phyloP scores from a whole-genome alignment of 64 coral and sea anemone species.

The Porites lutea region DNA sequence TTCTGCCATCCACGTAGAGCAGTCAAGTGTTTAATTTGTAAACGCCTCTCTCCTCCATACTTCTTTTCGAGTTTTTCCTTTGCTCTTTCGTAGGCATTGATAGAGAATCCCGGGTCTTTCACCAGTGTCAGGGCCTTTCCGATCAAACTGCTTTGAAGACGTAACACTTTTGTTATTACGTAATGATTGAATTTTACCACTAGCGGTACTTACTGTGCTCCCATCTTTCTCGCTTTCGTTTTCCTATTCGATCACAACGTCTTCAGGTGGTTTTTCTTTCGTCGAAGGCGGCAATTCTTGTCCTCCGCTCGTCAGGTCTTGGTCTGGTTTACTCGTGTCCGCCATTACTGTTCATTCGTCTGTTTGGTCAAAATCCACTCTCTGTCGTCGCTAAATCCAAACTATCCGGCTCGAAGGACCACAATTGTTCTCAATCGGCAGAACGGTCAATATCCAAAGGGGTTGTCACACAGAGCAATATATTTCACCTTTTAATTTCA shows the following conservation, averaged over 20 bases:
- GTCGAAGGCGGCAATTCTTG: neutral
- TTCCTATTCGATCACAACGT: neutral
- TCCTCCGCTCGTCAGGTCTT: neutral
- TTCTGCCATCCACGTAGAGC: slow-evolving; percentile 54
- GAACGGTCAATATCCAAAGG: neutral
- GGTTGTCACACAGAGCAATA: neutral
- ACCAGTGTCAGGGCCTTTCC: slow-evolving; percentile 63
- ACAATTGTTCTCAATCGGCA: neutral
- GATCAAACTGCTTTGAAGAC: slow-evolving; percentile 56
- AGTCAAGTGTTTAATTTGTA: slow-evolving; percentile 65
- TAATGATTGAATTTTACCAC: slow-evolving; percentile 42
- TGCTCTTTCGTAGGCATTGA: slow-evolving; percentile 65
- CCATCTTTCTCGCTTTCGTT: slow-evolving; percentile 11
- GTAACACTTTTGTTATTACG: slow-evolving; percentile 61
- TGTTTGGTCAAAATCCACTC: neutral
- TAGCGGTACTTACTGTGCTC: neutral
- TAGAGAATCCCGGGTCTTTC: slow-evolving; percentile 58
- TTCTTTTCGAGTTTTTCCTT: slow-evolving; percentile 64
- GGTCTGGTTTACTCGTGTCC: neutral
- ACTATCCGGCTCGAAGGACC: neutral
- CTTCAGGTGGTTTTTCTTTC: neutral
- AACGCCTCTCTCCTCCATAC: slow-evolving; percentile 58
- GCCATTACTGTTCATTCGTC: neutral
- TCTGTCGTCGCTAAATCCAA: neutral
- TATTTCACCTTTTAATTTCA: slow-evolving; percentile 7